Evolutionary conservation across 2,797 vertebrate genomes (phyloP), one percentile per base, ranked within the genome.

Genomic region (Cephalopachus bancanus): DNA sequence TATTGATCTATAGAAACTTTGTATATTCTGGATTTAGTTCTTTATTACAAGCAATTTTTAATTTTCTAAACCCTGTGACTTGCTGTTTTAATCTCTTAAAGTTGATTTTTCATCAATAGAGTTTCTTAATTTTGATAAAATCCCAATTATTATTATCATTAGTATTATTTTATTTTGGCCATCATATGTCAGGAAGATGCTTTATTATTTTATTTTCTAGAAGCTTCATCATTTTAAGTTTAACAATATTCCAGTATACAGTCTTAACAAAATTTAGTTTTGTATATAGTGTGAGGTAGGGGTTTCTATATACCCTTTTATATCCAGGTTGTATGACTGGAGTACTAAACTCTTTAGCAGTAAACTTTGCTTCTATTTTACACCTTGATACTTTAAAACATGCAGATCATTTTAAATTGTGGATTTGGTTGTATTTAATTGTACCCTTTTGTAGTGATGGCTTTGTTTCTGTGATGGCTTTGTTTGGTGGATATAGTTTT

Each of bases 251-350:
- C 65, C 59, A 1, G 9, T 28, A 5, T 64, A 12, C 9, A 65
- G 4, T 94, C 10, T 3, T 92, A 59, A 10, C 69, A 49, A 33
- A 88, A 81, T 95, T 89, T 80, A 51, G 72, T 71, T 93, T 81
- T 67, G 28, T 37, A 28, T 59, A 64, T 9, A 80, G 16, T 57
- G 7, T 97, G 62, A 88, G 28, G 3, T 76, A 76, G n/a, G 28
- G 33, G 59, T 87, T 53, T 3, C 53, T 7, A 71, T 60, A 2
- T 3, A 91, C 30, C 30, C 33, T 87, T 92, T 49, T 69, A 49
- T 55, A 65, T 59, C 3, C 12, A 81, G 10, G 60, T 7, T 79
- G 0, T 71, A 24, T 3, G 10, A 33, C 9, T 5, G 22, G 14
- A 2, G 7, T 64, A 83, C 19, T 92, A 55, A 53, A 64, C 1